These are phyloP conservation scores for Sterna hirundo DNA, from an alignment of 2,113 vertebrate species.

Conservation along the genomic window DNA sequence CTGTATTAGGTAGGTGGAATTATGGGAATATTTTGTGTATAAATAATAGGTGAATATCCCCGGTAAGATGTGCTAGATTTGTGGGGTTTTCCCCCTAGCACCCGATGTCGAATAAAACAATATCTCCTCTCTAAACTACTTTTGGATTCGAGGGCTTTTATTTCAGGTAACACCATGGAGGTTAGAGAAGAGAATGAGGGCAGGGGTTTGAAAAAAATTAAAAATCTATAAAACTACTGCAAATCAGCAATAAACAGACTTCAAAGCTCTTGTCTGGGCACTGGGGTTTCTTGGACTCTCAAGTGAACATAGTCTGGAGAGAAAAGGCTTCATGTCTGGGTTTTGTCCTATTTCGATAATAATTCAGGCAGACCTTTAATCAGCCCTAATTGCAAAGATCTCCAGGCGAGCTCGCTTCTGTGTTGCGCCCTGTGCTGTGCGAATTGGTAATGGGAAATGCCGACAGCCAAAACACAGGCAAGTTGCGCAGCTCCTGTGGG, in stretches of 20 bases:
- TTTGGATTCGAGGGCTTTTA: no score
- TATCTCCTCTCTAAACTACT: no score
- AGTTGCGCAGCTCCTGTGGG: neutral
- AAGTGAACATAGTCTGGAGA: neutral
- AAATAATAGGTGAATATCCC: no score
- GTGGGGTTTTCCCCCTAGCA: no score
- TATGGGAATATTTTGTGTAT: no score
- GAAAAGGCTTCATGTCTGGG: neutral
- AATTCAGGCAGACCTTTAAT: neutral
- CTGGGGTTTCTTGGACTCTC: neutral
- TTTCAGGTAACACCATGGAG: no score
- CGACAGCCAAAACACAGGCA: neutral
- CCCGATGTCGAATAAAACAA: no score
- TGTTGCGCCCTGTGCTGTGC: neutral
- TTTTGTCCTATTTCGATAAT: neutral
- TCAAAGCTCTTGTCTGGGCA: neutral
- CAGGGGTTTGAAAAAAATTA: no score
- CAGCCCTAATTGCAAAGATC: neutral
- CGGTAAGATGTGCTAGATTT: no score
- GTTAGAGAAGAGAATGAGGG: neutral
- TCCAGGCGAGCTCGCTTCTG: rapidly evolving
- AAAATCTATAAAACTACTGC: neutral
- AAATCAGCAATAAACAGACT: neutral
- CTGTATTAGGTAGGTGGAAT: no score
- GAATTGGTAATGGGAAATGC: rapidly evolving